These are phyloP conservation scores for Zygothrica quintamaculata DNA, from an alignment of 2,888 invertebrate species.

Conservation along the genomic window DNA sequence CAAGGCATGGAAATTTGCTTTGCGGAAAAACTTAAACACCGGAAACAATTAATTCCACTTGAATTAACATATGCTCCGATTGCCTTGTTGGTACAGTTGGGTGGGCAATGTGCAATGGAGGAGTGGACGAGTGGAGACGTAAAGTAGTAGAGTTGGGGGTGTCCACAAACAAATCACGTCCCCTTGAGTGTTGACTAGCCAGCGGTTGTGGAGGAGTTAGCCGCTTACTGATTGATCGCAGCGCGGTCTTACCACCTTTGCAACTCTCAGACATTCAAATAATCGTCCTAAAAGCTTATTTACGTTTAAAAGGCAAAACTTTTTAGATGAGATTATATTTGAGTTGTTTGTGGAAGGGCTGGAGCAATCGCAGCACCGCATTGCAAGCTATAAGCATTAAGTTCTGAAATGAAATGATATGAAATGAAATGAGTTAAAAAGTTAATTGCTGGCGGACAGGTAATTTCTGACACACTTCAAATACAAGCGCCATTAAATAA, in stretches of 20 bases:
- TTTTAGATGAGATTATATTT: constrained; percentile 23
- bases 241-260: constrained; percentile 25
- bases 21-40: constrained; percentile 83
- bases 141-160: background rate
- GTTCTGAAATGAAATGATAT: constrained; percentile 69
- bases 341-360: background rate
- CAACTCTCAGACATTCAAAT: constrained; percentile 31
- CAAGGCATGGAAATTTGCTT: constrained; percentile 77
- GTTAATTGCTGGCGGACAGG: constrained; percentile 79
- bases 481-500: constrained; percentile 77
- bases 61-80: constrained; percentile 83
- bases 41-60: constrained; percentile 84
- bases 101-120: constrained; percentile 5
- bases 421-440: constrained; percentile 79
- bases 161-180: constrained; percentile 56
- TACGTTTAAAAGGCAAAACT: constrained; percentile 68
- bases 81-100: constrained; percentile 31
- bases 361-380: constrained; percentile 29
- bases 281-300: constrained; percentile 43
- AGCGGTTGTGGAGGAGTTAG: constrained; percentile 23
- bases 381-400: constrained; percentile 39
- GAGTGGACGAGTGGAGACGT: no score
- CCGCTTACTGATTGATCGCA: constrained; percentile 63
- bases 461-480: constrained; percentile 79
- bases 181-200: constrained; percentile 66